Base-by-base conservation (phyloP, 2,113 vertebrate species). In the Pterophyllum scalare region DNA sequence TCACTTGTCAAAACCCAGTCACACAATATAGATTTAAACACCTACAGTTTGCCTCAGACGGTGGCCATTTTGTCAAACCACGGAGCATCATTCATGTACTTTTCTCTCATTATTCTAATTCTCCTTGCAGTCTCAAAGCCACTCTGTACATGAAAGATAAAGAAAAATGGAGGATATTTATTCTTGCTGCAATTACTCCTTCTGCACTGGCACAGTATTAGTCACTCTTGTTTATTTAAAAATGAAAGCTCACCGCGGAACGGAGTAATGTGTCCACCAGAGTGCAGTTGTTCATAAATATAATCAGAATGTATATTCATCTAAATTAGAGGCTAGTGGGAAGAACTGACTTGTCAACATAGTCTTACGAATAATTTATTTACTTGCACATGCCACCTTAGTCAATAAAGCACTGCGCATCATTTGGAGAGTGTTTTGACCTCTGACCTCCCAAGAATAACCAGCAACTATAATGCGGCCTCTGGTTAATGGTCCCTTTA, bases 61-160 rank as follows among this genome's bases (percentile, higher is more conserved):
- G 83, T 57, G 56, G 92, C 87, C 91, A 90, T 93, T 91, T 93
- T 87, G 79, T 89, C 84, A 79, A 85, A 83, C 77, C 80, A 59
- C 67, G 57, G 88, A 49, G 86, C 80, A 58, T 75, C 46, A 70
- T 88, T 89, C 82, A 57, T 91, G 86, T 87, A 72, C 82, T 86
- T 80, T 76, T 40, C 81, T 74, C 59, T 89, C 88, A 74, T 93
- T 93, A 92, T 87, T 88, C 85, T 90, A 86, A 93, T 90, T 86
- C 10, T 7, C 49, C 38, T 79, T 2, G 20, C 79, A 57, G 79
- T 84, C 82, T 88, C 72, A 40, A 84, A 88, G 87, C 80, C 26
- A 49, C 89, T 89, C 90, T 91, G 88, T 75, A 75, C 86, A 77
- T 84, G 82, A 81, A 82, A 93, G 91, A 93, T 93, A 93, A 92